Percentiles rank a stretch among this genome's conserved stretches.
Conservation (phyloP, 2,797 vertebrate species). For the Pristis pectinata region DNA sequence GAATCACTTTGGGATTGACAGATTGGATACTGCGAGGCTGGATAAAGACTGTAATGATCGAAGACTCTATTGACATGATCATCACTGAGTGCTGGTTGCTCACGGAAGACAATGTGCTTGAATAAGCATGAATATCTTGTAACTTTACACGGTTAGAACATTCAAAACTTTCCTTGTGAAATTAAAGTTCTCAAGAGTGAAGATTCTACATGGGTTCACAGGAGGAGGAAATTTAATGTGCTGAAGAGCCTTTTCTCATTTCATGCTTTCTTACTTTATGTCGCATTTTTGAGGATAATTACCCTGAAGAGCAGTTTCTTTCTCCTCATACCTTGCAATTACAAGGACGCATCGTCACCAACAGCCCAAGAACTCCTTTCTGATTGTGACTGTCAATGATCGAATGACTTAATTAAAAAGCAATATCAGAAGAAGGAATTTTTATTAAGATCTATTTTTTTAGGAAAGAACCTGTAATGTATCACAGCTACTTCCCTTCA, state of each 20-base stretch:
- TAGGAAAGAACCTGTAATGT: not conserved
- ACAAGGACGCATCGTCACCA: not conserved
- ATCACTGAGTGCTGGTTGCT: not conserved
- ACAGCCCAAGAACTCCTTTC: not conserved
- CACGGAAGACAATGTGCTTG: too few relatives aligned
- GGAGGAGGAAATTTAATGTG: not conserved
- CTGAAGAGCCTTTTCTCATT: not conserved
- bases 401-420: not conserved
- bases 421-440: not conserved
- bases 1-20: not conserved
- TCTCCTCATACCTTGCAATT: not conserved
- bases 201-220: not conserved
- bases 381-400: not conserved
- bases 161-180: not conserved
- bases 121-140: not conserved
- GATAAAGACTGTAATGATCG: not conserved
- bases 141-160: not conserved
- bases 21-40: not conserved
- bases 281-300: not conserved
- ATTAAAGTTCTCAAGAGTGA: not conserved
- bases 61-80: not conserved
- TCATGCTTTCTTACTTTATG: slow-evolving; percentile 29
- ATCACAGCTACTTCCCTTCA: not conserved
- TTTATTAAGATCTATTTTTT: not conserved
- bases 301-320: not conserved